phyloP scores from a whole-genome alignment of 1,140 invertebrate species.

The Aricia agestis region DNA sequence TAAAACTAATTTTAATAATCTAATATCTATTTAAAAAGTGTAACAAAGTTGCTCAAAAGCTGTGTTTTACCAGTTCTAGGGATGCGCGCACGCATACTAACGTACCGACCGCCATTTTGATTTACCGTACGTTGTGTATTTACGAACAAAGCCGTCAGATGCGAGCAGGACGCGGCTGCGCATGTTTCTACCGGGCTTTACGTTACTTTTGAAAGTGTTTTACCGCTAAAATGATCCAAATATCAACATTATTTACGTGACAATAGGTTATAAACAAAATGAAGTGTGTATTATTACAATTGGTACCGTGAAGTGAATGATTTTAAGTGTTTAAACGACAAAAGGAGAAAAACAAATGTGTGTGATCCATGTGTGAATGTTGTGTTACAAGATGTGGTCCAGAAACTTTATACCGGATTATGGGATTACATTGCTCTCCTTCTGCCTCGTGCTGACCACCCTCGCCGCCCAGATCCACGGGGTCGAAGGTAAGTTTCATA shows the following conservation, averaged over 20 bases:
- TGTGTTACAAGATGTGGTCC: conserved; percentile 73
- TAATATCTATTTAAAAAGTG: conserved; percentile 26
- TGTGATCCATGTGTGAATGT: conserved; percentile 74
- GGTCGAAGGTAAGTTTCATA: conserved; percentile 61
- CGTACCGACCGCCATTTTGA: conserved; percentile 65
- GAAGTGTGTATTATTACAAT: conserved; percentile 73
- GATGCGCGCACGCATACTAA: conserved; percentile 62
- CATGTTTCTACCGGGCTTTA: conserved; percentile 63
- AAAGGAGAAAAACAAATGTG: conserved; percentile 74
- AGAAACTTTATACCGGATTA: conserved; percentile 75
- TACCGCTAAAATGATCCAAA: conserved; percentile 72
- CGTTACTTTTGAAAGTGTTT: conserved; percentile 61
- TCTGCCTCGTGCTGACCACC: conserved; percentile 51
- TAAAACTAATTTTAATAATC: neutral
- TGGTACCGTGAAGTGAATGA: conserved; percentile 72
- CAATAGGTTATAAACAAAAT: conserved; percentile 71
- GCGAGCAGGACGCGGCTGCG: conserved; percentile 73
- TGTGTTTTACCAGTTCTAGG: conserved; percentile 37
- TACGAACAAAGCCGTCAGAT: conserved; percentile 74
- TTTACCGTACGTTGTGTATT: conserved; percentile 71
- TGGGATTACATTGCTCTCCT: conserved; percentile 65
- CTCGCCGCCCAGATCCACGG: conserved; percentile 55
- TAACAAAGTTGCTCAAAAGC: conserved; percentile 30
- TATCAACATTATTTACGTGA: conserved; percentile 59
- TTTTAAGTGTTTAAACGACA: conserved; percentile 62